Evolutionary conservation across 2,113 vertebrate species (phyloP).

Genomic region (Bettongia penicillata): DNA sequence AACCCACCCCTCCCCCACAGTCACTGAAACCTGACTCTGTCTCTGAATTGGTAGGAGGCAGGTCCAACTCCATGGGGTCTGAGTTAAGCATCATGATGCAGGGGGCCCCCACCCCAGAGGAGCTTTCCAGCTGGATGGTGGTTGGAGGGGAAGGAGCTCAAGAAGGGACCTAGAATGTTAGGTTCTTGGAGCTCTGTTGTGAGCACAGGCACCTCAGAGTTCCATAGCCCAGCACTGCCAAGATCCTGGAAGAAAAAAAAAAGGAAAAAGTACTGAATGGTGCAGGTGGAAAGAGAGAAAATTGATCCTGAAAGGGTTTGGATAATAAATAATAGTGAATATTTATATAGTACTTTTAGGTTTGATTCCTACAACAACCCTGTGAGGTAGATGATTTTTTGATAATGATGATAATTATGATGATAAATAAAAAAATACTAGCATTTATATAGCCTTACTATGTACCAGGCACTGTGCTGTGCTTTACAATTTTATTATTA

Average conservation of each 20-base stretch:
- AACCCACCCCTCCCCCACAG: constrained; percentile 74
- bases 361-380: not conserved
- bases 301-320: not conserved
- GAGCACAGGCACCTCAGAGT: constrained; percentile 58
- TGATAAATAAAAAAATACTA: not conserved
- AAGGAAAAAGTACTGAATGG: not conserved
- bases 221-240: constrained; percentile 62
- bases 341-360: not conserved
- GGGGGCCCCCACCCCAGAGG: not conserved
- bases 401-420: not conserved
- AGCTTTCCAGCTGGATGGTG: constrained; percentile 33
- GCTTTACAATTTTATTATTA: not conserved
- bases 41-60: constrained; percentile 80
- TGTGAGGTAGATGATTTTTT: not conserved
- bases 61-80: constrained; percentile 81
- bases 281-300: not conserved
- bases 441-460: not conserved
- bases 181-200: constrained; percentile 56
- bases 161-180: constrained; percentile 56
- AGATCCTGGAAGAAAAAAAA: constrained; percentile 66
- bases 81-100: constrained; percentile 85
- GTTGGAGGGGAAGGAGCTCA: constrained; percentile 62
- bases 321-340: not conserved
- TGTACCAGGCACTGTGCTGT: not conserved
- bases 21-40: constrained; percentile 83